Conservation (phyloP, 2,888 invertebrate genomes). For the Phanerotoma sp. region DNA sequence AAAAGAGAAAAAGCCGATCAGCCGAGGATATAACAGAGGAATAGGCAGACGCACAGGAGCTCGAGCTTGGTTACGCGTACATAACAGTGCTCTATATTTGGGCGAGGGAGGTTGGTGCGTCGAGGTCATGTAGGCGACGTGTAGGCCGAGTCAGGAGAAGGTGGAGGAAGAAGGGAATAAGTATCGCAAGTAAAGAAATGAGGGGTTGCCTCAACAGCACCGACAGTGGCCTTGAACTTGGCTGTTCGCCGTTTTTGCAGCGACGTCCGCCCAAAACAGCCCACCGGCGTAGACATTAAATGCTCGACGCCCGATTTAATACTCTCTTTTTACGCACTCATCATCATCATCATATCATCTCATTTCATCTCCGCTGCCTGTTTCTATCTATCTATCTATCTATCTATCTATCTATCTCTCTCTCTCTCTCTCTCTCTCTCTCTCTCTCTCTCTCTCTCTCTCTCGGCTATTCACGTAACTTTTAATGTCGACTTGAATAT, state of each 20-base stretch:
- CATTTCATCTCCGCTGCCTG: too few relatives aligned
- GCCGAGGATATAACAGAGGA: too few relatives aligned
- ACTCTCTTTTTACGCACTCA: constrained; percentile 7
- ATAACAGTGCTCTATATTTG: constrained; percentile 29
- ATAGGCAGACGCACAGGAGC: background rate
- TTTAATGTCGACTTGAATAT: too few relatives aligned
- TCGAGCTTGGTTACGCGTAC: constrained; percentile 9
- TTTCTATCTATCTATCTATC: too few relatives aligned
- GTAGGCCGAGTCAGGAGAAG: constrained; percentile 12
- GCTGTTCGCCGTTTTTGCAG: constrained; percentile 48
- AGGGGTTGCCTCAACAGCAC: constrained; percentile 22
- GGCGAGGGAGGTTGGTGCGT: constrained; percentile 25
- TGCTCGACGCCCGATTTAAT: constrained; percentile 17
- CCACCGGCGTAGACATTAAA: constrained; percentile 41
- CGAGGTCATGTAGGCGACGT: background rate
- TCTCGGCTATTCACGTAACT: too few relatives aligned
- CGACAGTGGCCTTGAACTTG: constrained; percentile 52
- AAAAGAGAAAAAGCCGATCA: too few relatives aligned
- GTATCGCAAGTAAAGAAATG: constrained; percentile 16
- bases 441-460: too few relatives aligned
- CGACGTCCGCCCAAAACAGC: constrained; percentile 45
- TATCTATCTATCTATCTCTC: too few relatives aligned
- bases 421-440: too few relatives aligned
- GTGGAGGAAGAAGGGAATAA: constrained; percentile 14
- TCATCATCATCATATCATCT: background rate